These are phyloP conservation scores for Sardina pilchardus DNA, from an alignment of 2,113 vertebrate species.

Conservation along the genomic window DNA sequence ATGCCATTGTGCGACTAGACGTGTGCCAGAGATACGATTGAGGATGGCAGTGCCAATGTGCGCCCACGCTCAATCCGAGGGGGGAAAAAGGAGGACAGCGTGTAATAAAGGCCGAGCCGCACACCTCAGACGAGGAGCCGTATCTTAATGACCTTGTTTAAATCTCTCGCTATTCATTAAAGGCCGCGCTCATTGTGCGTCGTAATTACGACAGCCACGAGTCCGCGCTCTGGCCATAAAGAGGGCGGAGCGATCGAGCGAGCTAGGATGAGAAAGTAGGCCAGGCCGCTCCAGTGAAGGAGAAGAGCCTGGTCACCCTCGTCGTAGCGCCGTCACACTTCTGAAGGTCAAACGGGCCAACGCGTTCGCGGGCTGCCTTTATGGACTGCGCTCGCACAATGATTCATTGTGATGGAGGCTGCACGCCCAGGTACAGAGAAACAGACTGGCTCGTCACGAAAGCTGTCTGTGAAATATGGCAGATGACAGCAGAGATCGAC, in stretches of 20 bases:
- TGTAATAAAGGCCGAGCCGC: conserved; percentile 38
- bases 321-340: not conserved
- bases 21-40: conserved; percentile 20
- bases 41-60: conserved; percentile 18
- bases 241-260: not conserved
- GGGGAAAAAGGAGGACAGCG: conserved; percentile 33
- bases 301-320: not conserved
- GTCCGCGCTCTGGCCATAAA: conserved; percentile 36
- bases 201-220: conserved; percentile 48
- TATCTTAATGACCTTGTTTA: conserved; percentile 44
- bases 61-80: conserved; percentile 1
- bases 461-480: not conserved
- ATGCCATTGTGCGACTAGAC: conserved; percentile 12
- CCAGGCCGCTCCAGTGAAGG: not conserved
- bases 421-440: not conserved
- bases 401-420: not conserved
- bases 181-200: conserved; percentile 37
- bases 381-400: too few relatives aligned
- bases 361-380: too few relatives aligned
- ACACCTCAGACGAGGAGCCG: conserved; percentile 24
- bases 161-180: conserved; percentile 48
- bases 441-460: not conserved
- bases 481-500: not conserved
- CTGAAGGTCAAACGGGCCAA: not conserved
- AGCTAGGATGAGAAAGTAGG: not conserved